phyloP scores from a whole-genome alignment of 2,888 invertebrate genomes.

The Atherix ibis region DNA sequence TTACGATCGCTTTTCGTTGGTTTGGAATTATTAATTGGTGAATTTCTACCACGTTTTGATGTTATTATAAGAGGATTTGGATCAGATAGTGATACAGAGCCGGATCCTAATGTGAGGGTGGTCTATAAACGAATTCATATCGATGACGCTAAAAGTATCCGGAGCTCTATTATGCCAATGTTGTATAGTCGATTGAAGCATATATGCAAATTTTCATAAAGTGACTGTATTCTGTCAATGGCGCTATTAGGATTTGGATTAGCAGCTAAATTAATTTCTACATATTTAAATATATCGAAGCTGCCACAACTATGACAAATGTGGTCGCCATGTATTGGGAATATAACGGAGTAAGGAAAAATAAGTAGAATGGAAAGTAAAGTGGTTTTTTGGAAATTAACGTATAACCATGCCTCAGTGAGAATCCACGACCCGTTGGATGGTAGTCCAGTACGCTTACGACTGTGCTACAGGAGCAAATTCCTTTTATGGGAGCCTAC shows the following conservation, averaged over 20 bases:
- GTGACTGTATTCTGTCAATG: conserved; percentile 38
- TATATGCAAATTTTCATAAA: conserved; percentile 19
- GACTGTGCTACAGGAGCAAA: too few species aligned
- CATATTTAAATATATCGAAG: conserved; percentile 52
- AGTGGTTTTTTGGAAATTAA: too few species aligned
- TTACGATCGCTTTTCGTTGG: conserved; percentile 53
- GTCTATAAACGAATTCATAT: not conserved
- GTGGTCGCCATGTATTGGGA: conserved; percentile 56
- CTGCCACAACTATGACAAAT: conserved; percentile 47
- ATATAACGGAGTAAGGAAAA: too few species aligned
- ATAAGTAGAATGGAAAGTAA: too few species aligned
- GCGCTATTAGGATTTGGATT: conserved; percentile 46
- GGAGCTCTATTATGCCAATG: conserved; percentile 2
- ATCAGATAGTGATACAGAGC: conserved; percentile 13
- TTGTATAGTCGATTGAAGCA: conserved; percentile 18
- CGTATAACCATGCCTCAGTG: too few species aligned
- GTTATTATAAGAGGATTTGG: conserved; percentile 59
- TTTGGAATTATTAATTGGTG: conserved; percentile 58
- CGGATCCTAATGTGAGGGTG: not conserved
- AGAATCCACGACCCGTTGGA: too few species aligned
- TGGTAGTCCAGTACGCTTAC: too few species aligned
- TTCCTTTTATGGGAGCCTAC: too few species aligned
- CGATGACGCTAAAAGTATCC: conserved; percentile 3
- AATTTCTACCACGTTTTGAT: conserved; percentile 72
- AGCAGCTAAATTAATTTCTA: conserved; percentile 47